Conservation (phyloP, 2,797 vertebrate species). For the Gymnodraco acuticeps region DNA sequence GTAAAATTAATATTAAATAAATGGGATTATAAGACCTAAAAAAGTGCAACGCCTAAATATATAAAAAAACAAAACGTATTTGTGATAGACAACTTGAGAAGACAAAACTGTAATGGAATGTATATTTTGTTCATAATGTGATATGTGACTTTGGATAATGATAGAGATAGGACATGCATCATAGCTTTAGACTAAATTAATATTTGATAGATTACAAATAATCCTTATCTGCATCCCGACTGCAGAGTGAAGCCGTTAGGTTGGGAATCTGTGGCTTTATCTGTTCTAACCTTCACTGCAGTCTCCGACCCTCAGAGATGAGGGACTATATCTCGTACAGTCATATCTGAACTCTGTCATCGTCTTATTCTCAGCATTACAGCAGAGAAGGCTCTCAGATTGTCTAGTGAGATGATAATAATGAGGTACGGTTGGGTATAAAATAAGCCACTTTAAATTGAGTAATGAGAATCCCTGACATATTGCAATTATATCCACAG, state of each 20-base stretch:
- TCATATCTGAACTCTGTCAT: not conserved
- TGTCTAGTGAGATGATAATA: too few relatives aligned
- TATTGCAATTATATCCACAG: not conserved
- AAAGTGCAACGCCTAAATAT: not conserved
- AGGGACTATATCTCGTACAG: not conserved
- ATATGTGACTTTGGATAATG: not conserved
- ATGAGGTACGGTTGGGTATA: not conserved
- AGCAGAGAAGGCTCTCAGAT: not conserved
- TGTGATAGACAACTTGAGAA: not conserved
- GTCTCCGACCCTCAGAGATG: conserved; percentile 25
- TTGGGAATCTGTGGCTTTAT: conserved; percentile 20
- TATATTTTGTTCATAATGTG: not conserved
- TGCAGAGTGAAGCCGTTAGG: conserved; percentile 5
- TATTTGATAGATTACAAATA: not conserved
- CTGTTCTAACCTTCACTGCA: conserved; percentile 14
- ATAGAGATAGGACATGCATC: not conserved
- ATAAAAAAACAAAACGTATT: not conserved
- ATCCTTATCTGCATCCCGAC: not conserved
- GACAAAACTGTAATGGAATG: not conserved
- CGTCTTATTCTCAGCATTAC: not conserved
- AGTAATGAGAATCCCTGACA: not conserved
- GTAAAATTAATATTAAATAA: not conserved
- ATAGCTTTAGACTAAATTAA: not conserved
- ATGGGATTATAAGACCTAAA: not conserved
- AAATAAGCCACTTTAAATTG: not conserved